These are phyloP conservation scores for Siphamia tubifer DNA, from an alignment of 2,113 vertebrate species.

Conservation along the genomic window DNA sequence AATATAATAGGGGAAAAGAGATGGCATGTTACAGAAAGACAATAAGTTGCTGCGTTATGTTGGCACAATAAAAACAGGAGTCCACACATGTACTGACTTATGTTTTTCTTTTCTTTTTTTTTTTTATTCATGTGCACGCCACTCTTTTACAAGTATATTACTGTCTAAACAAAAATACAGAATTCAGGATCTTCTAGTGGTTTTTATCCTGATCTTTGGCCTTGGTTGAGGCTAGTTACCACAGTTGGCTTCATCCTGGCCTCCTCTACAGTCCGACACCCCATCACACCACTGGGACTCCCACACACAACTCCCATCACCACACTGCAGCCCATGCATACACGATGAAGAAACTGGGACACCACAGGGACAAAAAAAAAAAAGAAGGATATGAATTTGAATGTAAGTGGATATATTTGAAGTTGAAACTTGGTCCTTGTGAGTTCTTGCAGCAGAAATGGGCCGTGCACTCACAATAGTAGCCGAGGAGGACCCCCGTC, in stretches of 20 bases:
- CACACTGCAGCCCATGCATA: slow-evolving; percentile 48
- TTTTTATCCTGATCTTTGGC: neutral
- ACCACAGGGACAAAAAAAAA: neutral
- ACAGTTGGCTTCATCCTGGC: slow-evolving; percentile 69
- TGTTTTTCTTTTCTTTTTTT: no score
- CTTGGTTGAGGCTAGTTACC: slow-evolving; percentile 27
- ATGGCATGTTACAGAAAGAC: no score
- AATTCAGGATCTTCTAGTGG: neutral
- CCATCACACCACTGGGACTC: slow-evolving; percentile 73
- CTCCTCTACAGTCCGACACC: slow-evolving; percentile 51
- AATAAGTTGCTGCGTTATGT: no score
- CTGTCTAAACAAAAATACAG: neutral
- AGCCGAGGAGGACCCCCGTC: slow-evolving; percentile 54
- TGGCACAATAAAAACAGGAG: no score
- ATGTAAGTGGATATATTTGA: neutral
- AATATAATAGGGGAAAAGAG: no score
- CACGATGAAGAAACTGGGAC: slow-evolving; percentile 56
- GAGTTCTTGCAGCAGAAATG: neutral
- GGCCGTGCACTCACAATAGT: slow-evolving; percentile 61
- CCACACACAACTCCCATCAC: slow-evolving; percentile 56
- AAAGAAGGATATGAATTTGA: neutral
- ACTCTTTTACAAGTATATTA: neutral
- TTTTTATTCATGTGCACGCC: no score
- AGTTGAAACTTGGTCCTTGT: neutral
- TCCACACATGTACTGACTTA: no score